Evolutionary conservation across 2,113 vertebrate species (phyloP).

Genomic region (Gobio gobio): DNA sequence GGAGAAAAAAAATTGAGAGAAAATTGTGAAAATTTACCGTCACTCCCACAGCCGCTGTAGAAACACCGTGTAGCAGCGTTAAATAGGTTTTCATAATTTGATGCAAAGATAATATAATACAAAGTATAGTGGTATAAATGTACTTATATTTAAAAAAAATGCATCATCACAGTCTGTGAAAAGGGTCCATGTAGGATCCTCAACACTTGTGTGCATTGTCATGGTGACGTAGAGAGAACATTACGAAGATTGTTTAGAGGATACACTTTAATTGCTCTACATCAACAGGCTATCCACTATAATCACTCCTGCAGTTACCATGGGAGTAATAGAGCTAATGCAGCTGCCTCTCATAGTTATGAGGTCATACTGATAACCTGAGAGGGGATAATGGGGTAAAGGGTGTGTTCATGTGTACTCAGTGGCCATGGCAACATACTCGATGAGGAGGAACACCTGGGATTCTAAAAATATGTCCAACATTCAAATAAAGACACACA

Average conservation of each 20-base stretch:
- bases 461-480: constrained; percentile 32
- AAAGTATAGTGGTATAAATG: no score
- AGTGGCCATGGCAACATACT: constrained; percentile 21
- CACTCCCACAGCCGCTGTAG: no score
- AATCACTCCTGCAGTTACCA: constrained; percentile 52
- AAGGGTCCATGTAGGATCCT: background rate
- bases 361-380: constrained; percentile 34
- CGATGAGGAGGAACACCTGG: constrained; percentile 21
- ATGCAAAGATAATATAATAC: no score
- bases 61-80: no score
- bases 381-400: constrained; percentile 35
- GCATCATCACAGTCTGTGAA: no score
- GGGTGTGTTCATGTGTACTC: constrained; percentile 21
- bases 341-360: constrained; percentile 41
- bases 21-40: no score
- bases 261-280: constrained; percentile 50
- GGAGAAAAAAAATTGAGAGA: no score
- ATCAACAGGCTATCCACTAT: constrained; percentile 47
- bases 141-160: no score
- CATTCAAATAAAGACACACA: background rate
- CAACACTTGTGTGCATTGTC: constrained; percentile 8
- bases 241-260: constrained; percentile 25
- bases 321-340: constrained; percentile 57
- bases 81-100: no score
- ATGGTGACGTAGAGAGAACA: background rate